phyloP scores from a whole-genome alignment of 2,888 invertebrate species.

The Polia nebulosa region DNA sequence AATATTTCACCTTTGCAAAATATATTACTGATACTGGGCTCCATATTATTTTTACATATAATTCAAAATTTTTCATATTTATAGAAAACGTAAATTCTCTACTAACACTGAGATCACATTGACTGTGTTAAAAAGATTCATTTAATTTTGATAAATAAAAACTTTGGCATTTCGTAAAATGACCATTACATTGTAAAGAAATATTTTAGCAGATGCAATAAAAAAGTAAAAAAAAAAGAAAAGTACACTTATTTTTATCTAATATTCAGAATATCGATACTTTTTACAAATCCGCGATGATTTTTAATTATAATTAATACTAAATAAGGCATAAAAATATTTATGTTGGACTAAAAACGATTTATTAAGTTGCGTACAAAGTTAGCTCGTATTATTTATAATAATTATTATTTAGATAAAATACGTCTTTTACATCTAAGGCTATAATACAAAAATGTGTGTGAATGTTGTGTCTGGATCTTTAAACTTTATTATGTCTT shows the following conservation, averaged over 20 bases:
- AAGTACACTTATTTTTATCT: slow-evolving; percentile 34
- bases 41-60: background rate
- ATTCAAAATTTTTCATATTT: slow-evolving; percentile 2
- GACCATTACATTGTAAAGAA: slow-evolving; percentile 10
- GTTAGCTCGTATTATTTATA: slow-evolving; percentile 54
- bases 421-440: slow-evolving; percentile 66
- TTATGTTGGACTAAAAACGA: slow-evolving; percentile 58
- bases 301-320: slow-evolving; percentile 51
- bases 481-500: background rate
- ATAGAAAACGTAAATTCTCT: slow-evolving; percentile 44
- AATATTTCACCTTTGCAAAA: slow-evolving; percentile 4
- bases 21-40: background rate
- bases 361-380: slow-evolving; percentile 64
- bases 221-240: slow-evolving; percentile 62
- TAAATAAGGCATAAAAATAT: slow-evolving; percentile 66
- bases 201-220: slow-evolving; percentile 41
- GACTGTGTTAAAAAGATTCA: slow-evolving; percentile 16
- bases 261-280: slow-evolving; percentile 49
- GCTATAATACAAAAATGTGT: slow-evolving; percentile 69
- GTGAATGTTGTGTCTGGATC: slow-evolving; percentile 64
- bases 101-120: slow-evolving; percentile 46
- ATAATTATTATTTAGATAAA: slow-evolving; percentile 64
- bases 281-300: slow-evolving; percentile 56
- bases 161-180: slow-evolving; percentile 26
- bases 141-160: slow-evolving; percentile 3